phyloP scores from a whole-genome alignment of 2,888 invertebrate species.

The Drosophila mimica region DNA sequence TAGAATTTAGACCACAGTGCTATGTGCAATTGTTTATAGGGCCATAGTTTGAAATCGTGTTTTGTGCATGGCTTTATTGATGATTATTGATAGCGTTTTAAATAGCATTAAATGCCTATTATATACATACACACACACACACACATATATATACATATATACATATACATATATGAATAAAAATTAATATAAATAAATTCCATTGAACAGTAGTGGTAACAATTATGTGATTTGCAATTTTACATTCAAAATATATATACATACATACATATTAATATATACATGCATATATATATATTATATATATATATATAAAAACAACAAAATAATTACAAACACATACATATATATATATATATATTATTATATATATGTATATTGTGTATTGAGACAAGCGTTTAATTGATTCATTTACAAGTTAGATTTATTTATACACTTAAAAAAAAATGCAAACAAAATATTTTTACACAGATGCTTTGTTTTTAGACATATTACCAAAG shows the following conservation, averaged over 20 bases:
- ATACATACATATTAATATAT: conserved; percentile 52
- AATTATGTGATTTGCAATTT: conserved; percentile 83
- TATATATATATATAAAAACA: conserved; percentile 34
- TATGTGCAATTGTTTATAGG: conserved; percentile 78
- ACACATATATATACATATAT: conserved; percentile 54
- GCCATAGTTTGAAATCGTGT: conserved; percentile 77
- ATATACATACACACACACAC: conserved; percentile 61
- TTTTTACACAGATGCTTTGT: conserved; percentile 74
- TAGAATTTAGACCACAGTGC: conserved; percentile 78
- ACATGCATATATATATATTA: conserved; percentile 28
- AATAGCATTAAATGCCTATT: conserved; percentile 77
- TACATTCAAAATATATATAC: conserved; percentile 74
- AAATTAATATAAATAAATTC: conserved; percentile 55
- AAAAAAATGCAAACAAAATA: conserved; percentile 56
- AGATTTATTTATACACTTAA: conserved; percentile 76
- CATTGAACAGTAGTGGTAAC: conserved; percentile 79
- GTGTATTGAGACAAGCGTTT: conserved; percentile 74
- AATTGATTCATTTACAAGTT: conserved; percentile 76
- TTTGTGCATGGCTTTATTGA: conserved; percentile 78
- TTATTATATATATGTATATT: conserved; percentile 46
- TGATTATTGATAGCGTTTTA: conserved; percentile 79
- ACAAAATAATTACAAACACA: conserved; percentile 57
- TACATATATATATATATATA: conserved; percentile 44
- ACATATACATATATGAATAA: conserved; percentile 39
- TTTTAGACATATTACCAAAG: conserved; percentile 48